Evolutionary conservation across 2,888 invertebrate species (phyloP).

Genomic region (Acronicta aceris): DNA sequence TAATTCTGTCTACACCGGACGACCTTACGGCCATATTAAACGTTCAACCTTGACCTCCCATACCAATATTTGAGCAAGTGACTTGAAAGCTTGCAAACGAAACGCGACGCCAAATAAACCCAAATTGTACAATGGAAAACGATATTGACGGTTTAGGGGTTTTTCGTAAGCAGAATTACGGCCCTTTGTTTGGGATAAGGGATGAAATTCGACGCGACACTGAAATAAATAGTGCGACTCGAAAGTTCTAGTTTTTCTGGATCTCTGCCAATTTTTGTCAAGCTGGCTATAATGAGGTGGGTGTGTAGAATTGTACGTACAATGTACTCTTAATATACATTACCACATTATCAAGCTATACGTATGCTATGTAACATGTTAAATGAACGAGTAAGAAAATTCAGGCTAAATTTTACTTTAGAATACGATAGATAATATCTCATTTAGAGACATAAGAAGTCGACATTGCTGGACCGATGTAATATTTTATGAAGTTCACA

Average conservation of each 20-base stretch:
- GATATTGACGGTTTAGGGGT: slow-evolving; percentile 63
- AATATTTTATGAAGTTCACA: slow-evolving; percentile 54
- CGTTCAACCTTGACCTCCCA: slow-evolving; percentile 44
- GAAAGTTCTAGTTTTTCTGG: slow-evolving; percentile 32
- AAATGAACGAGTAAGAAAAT: no score
- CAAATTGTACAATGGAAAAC: slow-evolving; percentile 67
- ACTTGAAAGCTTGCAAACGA: slow-evolving; percentile 63
- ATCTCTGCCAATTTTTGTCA: slow-evolving; percentile 35
- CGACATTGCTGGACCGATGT: slow-evolving; percentile 49
- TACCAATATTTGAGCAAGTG: slow-evolving; percentile 60
- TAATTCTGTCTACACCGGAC: slow-evolving; percentile 36
- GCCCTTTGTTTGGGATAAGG: slow-evolving; percentile 50
- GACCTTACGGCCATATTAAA: slow-evolving; percentile 40
- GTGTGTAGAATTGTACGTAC: not conserved
- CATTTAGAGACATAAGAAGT: slow-evolving; percentile 42
- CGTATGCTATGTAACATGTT: no score
- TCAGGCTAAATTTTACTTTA: not conserved
- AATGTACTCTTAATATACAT: not conserved
- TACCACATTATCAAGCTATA: no score
- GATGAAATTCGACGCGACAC: slow-evolving; percentile 53
- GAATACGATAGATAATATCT: slow-evolving; percentile 31
- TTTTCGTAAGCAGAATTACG: slow-evolving; percentile 58
- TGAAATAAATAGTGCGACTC: slow-evolving; percentile 56
- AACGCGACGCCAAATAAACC: slow-evolving; percentile 65
- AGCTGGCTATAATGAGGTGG: slow-evolving; percentile 24